phyloP scores from a whole-genome alignment of 2,797 vertebrate genomes.

The Clarias fuscus region DNA sequence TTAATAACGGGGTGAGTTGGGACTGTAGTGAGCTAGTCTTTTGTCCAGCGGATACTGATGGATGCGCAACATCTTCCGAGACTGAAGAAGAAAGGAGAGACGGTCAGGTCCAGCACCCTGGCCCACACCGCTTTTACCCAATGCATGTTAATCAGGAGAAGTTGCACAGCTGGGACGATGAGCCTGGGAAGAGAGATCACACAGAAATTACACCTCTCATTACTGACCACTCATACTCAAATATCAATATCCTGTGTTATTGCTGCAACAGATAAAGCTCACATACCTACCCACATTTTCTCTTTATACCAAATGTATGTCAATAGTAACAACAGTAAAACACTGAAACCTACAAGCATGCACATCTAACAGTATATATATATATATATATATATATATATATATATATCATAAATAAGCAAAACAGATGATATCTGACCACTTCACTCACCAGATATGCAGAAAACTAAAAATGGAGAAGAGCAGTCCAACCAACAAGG shows the following conservation, averaged over 20 bases:
- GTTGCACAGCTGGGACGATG: constrained; percentile 65
- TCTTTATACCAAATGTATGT: neutral
- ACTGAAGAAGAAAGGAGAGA: constrained; percentile 63
- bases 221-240: neutral
- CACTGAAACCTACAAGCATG: neutral
- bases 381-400: neutral
- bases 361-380: neutral
- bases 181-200: constrained; percentile 58
- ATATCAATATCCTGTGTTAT: neutral
- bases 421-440: neutral
- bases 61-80: constrained; percentile 60
- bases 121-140: constrained; percentile 68
- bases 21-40: constrained; percentile 26
- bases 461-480: constrained; percentile 67
- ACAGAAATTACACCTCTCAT: constrained; percentile 1
- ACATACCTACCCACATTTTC: neutral
- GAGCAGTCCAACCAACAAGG: constrained; percentile 64
- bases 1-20: constrained; percentile 22
- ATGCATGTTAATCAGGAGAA: constrained; percentile 68
- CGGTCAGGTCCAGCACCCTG: constrained; percentile 63
- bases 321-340: neutral
- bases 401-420: neutral
- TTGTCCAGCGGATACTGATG: constrained; percentile 57
- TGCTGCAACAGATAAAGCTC: neutral
- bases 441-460: constrained; percentile 52